Percentiles rank a stretch among this genome's conserved stretches.
Conservation (phyloP, 2,113 vertebrate genomes). For the Melanocharis versteri region DNA sequence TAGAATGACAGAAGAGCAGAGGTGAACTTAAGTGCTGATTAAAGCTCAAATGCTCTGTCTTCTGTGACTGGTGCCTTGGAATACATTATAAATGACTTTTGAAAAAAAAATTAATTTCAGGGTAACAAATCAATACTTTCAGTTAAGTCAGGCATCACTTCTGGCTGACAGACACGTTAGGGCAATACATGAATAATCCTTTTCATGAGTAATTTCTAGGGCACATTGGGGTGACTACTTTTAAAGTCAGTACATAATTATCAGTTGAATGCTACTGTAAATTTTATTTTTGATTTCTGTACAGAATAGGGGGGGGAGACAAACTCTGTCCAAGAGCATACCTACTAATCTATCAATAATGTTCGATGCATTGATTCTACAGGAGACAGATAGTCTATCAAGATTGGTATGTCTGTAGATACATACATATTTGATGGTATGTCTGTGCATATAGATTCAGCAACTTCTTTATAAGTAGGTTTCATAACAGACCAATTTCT, state of each 20-base stretch:
- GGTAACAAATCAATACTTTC: neutral
- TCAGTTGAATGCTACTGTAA: neutral
- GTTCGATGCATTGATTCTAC: neutral
- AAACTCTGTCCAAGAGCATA: neutral
- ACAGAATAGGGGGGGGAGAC: neutral
- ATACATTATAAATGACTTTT: neutral
- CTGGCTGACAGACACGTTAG: conserved; percentile 4
- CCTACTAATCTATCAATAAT: neutral
- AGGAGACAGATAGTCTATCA: neutral
- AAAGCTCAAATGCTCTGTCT: neutral
- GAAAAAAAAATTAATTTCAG: neutral
- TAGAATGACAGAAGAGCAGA: neutral
- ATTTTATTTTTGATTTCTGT: neutral
- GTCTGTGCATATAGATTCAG: neutral
- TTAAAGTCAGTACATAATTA: neutral
- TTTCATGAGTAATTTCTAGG: conserved; percentile 3
- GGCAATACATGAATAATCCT: neutral
- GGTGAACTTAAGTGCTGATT: neutral
- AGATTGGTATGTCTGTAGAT: neutral
- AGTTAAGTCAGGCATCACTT: neutral
- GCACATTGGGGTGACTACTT: neutral
- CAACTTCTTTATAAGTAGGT: neutral
- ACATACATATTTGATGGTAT: neutral
- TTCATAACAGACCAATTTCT: neutral
- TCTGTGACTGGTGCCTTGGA: neutral